phyloP scores from a whole-genome alignment of 2,113 vertebrate genomes.

The Rhea pennata region DNA sequence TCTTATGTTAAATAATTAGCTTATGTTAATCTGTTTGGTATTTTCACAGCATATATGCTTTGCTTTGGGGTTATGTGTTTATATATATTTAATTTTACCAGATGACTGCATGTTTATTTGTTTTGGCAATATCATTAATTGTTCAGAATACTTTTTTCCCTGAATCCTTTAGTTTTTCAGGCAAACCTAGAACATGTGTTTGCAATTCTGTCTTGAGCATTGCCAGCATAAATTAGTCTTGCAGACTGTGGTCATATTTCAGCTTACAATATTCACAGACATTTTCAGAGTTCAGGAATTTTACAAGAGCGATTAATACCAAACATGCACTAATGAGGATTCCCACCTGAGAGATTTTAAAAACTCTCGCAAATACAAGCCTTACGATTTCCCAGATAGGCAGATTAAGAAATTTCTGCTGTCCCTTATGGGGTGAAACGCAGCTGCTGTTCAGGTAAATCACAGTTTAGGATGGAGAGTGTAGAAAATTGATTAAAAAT shows the following conservation, averaged over 20 bases:
- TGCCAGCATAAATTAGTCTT: constrained; percentile 18
- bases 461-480: background rate
- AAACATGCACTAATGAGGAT: background rate
- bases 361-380: background rate
- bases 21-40: constrained; percentile 11
- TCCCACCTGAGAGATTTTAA: background rate
- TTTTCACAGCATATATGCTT: constrained; percentile 28
- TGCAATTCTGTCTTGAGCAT: background rate
- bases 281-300: constrained; percentile 12
- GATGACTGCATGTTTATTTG: constrained; percentile 14
- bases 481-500: background rate
- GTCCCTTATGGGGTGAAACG: background rate
- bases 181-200: constrained; percentile 29
- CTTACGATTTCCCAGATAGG: background rate
- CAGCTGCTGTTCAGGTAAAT: background rate
- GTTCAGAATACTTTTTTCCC: constrained; percentile 12
- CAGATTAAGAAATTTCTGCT: background rate
- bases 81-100: background rate
- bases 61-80: background rate
- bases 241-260: background rate
- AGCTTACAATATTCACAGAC: background rate
- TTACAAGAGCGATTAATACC: background rate
- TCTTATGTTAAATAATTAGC: background rate
- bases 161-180: background rate
- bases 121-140: constrained; percentile 8